Percentiles rank a stretch among this genome's conserved stretches.
Conservation (phyloP, 2,113 vertebrate species). For the Chlorocebus sabaeus region DNA sequence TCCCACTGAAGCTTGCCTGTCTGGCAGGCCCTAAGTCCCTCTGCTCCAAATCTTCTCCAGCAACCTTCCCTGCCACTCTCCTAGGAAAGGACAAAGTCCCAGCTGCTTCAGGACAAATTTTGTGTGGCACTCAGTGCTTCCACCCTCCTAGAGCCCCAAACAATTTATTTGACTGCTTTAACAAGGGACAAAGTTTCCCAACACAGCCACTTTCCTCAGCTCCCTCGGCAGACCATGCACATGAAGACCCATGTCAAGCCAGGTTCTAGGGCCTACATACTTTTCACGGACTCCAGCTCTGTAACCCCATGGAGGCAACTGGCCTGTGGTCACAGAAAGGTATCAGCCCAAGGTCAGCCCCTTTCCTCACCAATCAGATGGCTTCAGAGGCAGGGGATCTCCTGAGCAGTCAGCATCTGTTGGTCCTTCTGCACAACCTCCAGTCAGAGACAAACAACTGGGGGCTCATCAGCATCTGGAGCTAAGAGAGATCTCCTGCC, state of each 20-base stretch:
- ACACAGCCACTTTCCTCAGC: neutral
- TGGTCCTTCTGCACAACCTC: neutral
- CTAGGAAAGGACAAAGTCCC: neutral
- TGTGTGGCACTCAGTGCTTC: neutral
- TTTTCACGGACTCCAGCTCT: neutral
- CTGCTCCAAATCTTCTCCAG: neutral
- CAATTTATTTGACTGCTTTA: neutral
- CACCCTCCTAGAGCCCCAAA: neutral
- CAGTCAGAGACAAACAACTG: neutral
- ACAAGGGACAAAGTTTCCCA: neutral
- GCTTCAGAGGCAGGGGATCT: neutral
- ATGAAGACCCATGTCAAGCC: neutral
- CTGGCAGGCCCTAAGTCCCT: neutral
- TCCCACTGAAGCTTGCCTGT: neutral
- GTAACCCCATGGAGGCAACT: neutral
- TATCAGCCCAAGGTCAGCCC: neutral
- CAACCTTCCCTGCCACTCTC: neutral
- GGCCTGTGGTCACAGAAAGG: neutral
- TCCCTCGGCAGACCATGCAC: neutral
- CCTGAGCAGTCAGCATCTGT: neutral
- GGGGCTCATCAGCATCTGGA: neutral
- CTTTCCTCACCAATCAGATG: slow-evolving; percentile 64
- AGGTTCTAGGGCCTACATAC: neutral
- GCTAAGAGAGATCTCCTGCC: neutral
- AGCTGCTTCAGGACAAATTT: neutral